Evolutionary conservation across 1,140 invertebrate genomes (phyloP), one percentile per base, ranked within the genome.

Genomic region (Venturia canescens): DNA sequence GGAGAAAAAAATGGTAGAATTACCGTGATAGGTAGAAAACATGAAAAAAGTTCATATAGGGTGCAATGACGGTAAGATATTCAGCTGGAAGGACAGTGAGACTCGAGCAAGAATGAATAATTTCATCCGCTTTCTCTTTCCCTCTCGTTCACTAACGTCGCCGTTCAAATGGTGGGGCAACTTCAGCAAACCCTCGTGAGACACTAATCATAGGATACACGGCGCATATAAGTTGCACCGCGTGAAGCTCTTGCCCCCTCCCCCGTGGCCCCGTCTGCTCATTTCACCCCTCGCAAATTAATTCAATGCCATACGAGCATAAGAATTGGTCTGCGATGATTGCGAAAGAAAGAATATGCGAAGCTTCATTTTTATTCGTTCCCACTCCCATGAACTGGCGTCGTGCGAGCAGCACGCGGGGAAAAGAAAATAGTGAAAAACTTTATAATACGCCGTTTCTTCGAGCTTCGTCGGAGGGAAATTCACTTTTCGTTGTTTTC

Each of bases 1-100:
- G 69, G 77, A 53, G 57, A 31, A 67, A 48, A 78, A 75, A 66
- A 44, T 50, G 70, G 76, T 77, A 75, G 74, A 81, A 81, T 67
- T 70, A 57, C 15, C 34, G 67, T 23, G 34, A 69, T 76, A 77
- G 66, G 50, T 74, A 29, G 66, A 69, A 69, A 69, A 69, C 15
- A 69, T 69, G 13, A 18, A 69, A 69, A 69, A 69, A 69, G 13
- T 29, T 69, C 29, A 69, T 34, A 34, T 69, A 23, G 66, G 66
- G 66, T 69, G 66, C 27, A 1, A 31, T 15, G 27, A 31, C 66
- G 27, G 27, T 31, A n/a, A 31, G 15, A 11, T n/a, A 69, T 29
- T 27, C 15, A 29, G 29, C n/a, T 18, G 5, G 29, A 29, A 69
- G 29, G 27, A 31, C 27, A 69, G 66, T 27, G 66, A 69, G 13